Conservation (phyloP, 2,797 vertebrate genomes). For the Chaenodraco wilsoni region DNA sequence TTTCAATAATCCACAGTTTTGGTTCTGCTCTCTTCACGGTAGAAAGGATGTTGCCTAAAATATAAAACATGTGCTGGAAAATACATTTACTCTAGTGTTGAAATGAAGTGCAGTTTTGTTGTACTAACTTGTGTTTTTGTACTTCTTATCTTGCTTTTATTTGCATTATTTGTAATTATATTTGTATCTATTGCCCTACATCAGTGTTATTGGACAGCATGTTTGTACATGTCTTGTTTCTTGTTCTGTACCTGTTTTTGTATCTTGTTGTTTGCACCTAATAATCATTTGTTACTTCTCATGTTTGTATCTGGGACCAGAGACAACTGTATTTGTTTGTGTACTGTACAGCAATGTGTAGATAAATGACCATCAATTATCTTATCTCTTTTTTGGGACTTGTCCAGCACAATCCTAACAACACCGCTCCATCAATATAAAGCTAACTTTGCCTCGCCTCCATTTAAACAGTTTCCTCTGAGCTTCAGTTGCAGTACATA, state of each 20-base stretch:
- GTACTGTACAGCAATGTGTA: too few species aligned
- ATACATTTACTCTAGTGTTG: neutral
- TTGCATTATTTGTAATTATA: too few species aligned
- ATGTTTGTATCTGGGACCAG: too few species aligned
- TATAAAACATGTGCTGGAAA: neutral
- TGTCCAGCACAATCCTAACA: neutral
- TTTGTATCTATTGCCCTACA: too few species aligned
- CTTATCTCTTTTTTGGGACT: neutral
- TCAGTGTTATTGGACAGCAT: too few species aligned
- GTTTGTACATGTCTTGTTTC: too few species aligned
- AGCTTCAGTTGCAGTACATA: neutral
- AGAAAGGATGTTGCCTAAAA: neutral
- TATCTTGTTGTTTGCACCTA: too few species aligned
- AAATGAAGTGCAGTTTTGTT: neutral
- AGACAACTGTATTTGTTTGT: too few species aligned
- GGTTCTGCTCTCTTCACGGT: neutral
- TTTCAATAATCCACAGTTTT: neutral
- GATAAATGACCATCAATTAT: too few species aligned
- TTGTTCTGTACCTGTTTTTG: too few species aligned
- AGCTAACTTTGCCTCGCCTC: slow-evolving; percentile 2
- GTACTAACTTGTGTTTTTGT: neutral
- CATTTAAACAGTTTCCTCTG: neutral
- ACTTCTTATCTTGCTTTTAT: neutral
- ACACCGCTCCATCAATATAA: neutral
- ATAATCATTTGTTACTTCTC: too few species aligned